Evolutionary conservation across 1,140 invertebrate genomes (phyloP).

Genomic region (Mamestra configurata): DNA sequence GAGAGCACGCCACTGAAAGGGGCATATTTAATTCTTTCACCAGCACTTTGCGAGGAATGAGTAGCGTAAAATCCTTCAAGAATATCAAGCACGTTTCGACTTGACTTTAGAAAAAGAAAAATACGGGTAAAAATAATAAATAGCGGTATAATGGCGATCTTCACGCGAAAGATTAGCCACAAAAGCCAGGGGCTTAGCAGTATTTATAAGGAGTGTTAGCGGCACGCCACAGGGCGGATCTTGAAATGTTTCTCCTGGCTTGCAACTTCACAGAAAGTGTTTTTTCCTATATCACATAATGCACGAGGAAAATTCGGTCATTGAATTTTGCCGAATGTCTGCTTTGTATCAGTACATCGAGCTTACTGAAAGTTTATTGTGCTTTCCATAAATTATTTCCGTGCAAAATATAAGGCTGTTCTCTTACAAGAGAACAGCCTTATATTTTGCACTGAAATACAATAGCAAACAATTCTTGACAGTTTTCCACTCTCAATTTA

Average conservation of each 20-base stretch:
- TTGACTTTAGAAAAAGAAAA: conserved; percentile 83
- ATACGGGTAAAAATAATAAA: conserved; percentile 85
- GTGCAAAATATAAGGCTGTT: neutral
- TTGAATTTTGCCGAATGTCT: conserved; percentile 23
- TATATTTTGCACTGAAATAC: no score
- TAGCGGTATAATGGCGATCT: conserved; percentile 86
- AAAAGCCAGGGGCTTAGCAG: conserved; percentile 84
- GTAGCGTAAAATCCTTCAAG: conserved; percentile 69
- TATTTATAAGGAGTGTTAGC: conserved; percentile 86
- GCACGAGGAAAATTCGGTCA: conserved; percentile 21
- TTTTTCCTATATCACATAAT: conserved; percentile 36
- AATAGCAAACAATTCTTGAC: neutral
- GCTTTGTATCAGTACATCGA: neutral
- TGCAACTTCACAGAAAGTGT: conserved; percentile 61
- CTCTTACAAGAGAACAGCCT: no score
- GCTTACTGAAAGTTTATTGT: neutral
- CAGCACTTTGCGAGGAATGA: conserved; percentile 66
- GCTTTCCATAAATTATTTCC: neutral
- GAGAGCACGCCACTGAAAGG: conserved; percentile 69
- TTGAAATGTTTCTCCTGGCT: conserved; percentile 63
- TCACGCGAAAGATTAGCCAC: conserved; percentile 86
- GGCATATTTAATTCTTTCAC: conserved; percentile 77
- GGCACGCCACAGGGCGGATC: conserved; percentile 76
- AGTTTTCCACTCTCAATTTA: neutral
- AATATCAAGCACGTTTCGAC: conserved; percentile 78